Evolutionary conservation across 2,888 invertebrate genomes (phyloP).

Genomic region (Macrosoma leucophasiata): DNA sequence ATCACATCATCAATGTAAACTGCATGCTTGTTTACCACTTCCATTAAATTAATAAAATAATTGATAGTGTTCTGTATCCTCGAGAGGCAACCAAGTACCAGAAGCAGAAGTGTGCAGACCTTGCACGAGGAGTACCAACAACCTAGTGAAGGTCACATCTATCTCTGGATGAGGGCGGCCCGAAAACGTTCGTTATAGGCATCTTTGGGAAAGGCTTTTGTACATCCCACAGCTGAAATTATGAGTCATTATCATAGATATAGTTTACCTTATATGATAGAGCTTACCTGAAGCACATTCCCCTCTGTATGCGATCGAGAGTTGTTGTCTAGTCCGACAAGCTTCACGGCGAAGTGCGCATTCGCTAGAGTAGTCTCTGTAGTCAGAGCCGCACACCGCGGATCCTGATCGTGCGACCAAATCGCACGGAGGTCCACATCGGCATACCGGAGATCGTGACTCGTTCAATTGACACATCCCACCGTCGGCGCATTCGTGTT

Average conservation of each 20-base stretch:
- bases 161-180: too few relatives aligned
- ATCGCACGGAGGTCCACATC: slow-evolving; percentile 86
- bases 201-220: too few relatives aligned
- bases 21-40: too few relatives aligned
- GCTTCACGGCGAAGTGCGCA: slow-evolving; percentile 87
- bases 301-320: slow-evolving; percentile 87
- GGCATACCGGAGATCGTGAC: slow-evolving; percentile 84
- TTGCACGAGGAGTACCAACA: too few relatives aligned
- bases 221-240: neutral
- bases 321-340: slow-evolving; percentile 82
- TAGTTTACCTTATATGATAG: neutral
- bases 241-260: neutral
- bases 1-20: too few relatives aligned
- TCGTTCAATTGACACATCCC: slow-evolving; percentile 90
- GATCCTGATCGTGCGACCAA: slow-evolving; percentile 80
- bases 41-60: too few relatives aligned
- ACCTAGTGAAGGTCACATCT: too few relatives aligned
- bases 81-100: too few relatives aligned
- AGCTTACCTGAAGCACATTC: slow-evolving; percentile 85
- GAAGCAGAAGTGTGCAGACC: too few relatives aligned
- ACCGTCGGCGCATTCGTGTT: slow-evolving; percentile 84
- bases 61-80: too few relatives aligned
- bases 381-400: slow-evolving; percentile 86
- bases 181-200: too few relatives aligned
- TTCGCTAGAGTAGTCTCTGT: slow-evolving; percentile 87